Evolutionary conservation across 2,113 vertebrate genomes (phyloP).

Genomic region (Neolamprologus ventralis): DNA sequence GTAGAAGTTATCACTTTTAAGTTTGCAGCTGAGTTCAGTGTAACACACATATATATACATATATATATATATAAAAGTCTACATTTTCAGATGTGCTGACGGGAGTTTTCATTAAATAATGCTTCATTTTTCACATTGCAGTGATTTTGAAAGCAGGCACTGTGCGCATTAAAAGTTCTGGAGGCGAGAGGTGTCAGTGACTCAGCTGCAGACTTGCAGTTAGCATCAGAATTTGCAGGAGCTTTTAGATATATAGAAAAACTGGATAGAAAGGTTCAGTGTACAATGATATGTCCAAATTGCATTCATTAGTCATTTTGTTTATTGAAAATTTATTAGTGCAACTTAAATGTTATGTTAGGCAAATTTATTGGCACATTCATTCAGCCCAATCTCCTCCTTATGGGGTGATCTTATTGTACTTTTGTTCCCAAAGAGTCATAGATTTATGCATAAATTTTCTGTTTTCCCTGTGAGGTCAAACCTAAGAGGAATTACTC

Average conservation of each 20-base stretch:
- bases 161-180: fast-evolving
- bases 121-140: not conserved
- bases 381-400: not conserved
- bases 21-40: not conserved
- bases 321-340: not conserved
- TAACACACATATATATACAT: fast-evolving
- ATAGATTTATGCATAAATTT: not conserved
- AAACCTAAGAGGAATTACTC: not conserved
- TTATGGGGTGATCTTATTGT: not conserved
- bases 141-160: not conserved
- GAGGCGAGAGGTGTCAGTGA: not conserved
- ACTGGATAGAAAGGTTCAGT: not conserved
- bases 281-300: fast-evolving
- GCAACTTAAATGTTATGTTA: not conserved
- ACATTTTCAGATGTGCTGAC: not conserved
- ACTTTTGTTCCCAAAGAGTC: not conserved
- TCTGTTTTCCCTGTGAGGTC: not conserved
- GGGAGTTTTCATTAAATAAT: not conserved
- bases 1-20: not conserved
- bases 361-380: not conserved
- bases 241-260: not conserved
- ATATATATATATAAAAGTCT: not conserved
- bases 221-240: not conserved
- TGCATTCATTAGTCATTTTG: not conserved
- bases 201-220: not conserved